Evolutionary conservation across 92 coral and sea anemone genomes (phyloP), one percentile per base, ranked within the genome.

Genomic region (Desmophyllum pertusum): DNA sequence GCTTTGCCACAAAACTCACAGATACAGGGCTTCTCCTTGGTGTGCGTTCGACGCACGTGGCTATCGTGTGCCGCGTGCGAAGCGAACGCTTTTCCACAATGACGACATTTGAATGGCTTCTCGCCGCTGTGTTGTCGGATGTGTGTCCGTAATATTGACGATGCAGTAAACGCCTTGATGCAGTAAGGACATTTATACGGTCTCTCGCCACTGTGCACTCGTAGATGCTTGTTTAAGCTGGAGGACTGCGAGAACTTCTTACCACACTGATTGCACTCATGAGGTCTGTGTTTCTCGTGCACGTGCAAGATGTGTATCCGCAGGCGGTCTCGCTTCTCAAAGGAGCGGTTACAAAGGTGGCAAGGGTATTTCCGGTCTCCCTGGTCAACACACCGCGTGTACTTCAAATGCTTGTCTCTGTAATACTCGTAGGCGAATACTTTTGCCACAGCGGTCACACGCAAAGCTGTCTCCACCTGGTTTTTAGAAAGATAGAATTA

Each of bases 61-160:
- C 99, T 96, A 66, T 96, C 99, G 68, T 96, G 99, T 19, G 99
- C 99, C 11, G 99, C 99, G 83, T 96, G 99, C n/a, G 99, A 96
- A 19, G 99, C 99, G 79, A 96, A 96, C 27, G 99, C 99, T 76
- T 94, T 94, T 11, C 98, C 95, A 77, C 99, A 96, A 71, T 96
- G 99, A 40, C 98, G 96, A 55, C 99, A 96, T 86, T 96, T 96
- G 76, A 96, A 96, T 29, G 99, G 99, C 70, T 96, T 96, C 78
- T 96, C 99, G 4, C 99, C 99, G 71, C 96, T 91, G 85, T 96
- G 99, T 59, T 96, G 99, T 48, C 99, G 93, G 42, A 96, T 91
- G 87, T 96, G 99, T 37, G 99, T 96, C 33, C 99, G 90, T 75
- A 96, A 81, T 66, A 96, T 96, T 1, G 99, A 96, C 6, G 99